Evolutionary conservation across 2,888 invertebrate genomes (phyloP).

Genomic region (Nephrocerus scutellatus): DNA sequence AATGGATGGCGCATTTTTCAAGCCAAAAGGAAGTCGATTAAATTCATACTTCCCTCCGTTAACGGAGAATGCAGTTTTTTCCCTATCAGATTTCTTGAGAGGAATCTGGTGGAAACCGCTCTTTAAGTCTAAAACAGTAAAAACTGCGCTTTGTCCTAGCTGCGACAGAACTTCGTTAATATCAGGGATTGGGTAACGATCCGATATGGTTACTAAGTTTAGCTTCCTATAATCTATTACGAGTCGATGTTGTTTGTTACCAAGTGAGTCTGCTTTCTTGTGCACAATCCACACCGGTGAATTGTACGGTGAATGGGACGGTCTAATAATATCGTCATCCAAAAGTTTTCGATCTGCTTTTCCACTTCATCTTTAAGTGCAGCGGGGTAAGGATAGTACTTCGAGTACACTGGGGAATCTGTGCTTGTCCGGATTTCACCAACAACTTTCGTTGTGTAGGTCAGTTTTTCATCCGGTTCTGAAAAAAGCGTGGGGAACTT

Average conservation of each 20-base stretch:
- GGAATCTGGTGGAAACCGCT: constrained; percentile 16
- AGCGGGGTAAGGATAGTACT: constrained; percentile 14
- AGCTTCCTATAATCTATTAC: constrained; percentile 7
- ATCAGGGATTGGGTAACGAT: constrained; percentile 15
- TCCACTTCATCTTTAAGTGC: constrained; percentile 13
- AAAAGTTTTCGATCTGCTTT: constrained; percentile 11
- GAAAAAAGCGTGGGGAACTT: constrained; percentile 5
- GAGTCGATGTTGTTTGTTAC: constrained; percentile 4
- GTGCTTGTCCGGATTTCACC: constrained; percentile 15
- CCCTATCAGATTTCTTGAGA: constrained; percentile 9
- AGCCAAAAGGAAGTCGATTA: constrained; percentile 13
- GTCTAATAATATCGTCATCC: constrained; percentile 15
- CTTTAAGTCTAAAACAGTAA: constrained; percentile 12
- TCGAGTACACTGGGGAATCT: constrained; percentile 12
- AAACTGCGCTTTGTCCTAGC: constrained; percentile 9
- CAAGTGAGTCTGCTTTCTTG: constrained; percentile 7
- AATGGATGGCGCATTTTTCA: constrained; percentile 17
- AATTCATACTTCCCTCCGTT: constrained; percentile 14
- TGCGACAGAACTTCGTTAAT: constrained; percentile 8
- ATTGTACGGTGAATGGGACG: constrained; percentile 13
- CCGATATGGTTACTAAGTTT: constrained; percentile 10
- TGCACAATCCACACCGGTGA: constrained; percentile 17
- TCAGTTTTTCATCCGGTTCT: constrained; percentile 13
- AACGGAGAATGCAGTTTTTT: constrained; percentile 13
- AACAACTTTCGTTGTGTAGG: constrained; percentile 12